phyloP scores from a whole-genome alignment of 2,797 vertebrate genomes.

The Microctenopoma stevenorrisi region DNA sequence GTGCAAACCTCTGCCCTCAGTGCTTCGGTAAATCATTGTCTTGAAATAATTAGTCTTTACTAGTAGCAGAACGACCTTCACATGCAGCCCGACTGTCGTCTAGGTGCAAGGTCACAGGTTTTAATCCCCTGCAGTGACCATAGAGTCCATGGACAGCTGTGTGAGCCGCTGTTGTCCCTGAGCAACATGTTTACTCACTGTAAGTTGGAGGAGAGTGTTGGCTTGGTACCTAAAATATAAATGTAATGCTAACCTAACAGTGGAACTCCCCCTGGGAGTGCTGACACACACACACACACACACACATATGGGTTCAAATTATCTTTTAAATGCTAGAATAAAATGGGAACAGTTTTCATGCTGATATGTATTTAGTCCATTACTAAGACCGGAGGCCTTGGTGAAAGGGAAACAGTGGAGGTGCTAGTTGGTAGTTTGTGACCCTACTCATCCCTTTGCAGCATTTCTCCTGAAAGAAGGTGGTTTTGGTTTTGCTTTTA shows the following conservation, averaged over 20 bases:
- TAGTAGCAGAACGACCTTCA: neutral
- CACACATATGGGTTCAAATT: conserved; percentile 29
- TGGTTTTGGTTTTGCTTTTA: conserved; percentile 23
- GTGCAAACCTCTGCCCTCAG: conserved; percentile 3
- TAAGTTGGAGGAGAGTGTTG: neutral
- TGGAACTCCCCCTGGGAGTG: conserved; percentile 53
- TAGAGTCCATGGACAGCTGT: conserved; percentile 29
- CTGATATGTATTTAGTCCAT: conserved; percentile 14
- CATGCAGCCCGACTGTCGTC: neutral
- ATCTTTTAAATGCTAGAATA: conserved; percentile 13
- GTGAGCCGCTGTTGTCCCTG: conserved; percentile 18
- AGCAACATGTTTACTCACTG: conserved; percentile 41
- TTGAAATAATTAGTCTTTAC: conserved; percentile 8
- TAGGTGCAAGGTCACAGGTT: conserved; percentile 31
- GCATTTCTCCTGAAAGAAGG: conserved; percentile 26
- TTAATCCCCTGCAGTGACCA: conserved; percentile 16
- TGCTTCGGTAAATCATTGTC: conserved; percentile 10
- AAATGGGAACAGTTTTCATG: conserved; percentile 2
- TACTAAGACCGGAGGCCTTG: neutral
- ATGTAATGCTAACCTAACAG: conserved; percentile 50
- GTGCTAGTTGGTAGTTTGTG: too few species aligned
- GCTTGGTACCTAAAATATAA: conserved; percentile 51
- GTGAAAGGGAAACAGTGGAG: neutral
- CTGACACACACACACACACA: conserved; percentile 21
- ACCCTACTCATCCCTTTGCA: conserved; percentile 7